Base-by-base conservation (phyloP, 1,140 invertebrate species). In the Augochlora pura region DNA sequence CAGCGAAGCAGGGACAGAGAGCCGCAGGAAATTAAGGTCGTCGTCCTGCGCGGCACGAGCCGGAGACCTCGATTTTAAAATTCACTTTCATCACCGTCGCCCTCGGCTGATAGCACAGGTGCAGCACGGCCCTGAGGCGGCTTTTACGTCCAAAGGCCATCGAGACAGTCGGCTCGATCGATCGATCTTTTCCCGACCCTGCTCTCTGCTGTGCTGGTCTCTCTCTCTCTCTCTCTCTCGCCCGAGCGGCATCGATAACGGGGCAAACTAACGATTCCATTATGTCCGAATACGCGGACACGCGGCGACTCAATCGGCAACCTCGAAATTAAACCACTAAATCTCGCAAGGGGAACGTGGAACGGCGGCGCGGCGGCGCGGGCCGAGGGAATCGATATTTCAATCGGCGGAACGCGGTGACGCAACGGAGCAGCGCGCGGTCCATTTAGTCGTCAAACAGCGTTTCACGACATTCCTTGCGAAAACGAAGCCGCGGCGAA, bases 21-120 rank as follows among this genome's bases (percentile, higher is more conserved):
- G 63, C 74, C 42, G 72, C 39, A n/a, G 68, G 25, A 68, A 85
- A 85, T 85, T 85, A 78, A 85, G 79, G 83, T 63, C 83, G 64
- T 65, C 78, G 82, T 81, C 69, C 83, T 84, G 39, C 69, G 60
- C 52, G 78, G 32, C 60, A 69, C 78, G 78, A 73, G 78, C 42
- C 72, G 39, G 52, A 77, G 72, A 81, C 78, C 73, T 18, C 77
- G 78, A 84, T 85, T 85, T 84, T 77, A 74, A 81, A 84, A 85
- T 85, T 85, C 83, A 77, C 78, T 84, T 85, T 85, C 83, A 60
- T 84, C 77, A 70, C 46, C 18, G 39, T 38, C 54, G 62, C 71
- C 66, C 82, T 62, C 65, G 64, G 39, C n/a, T 49, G 69, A 52
- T 74, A 57, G n/a, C 63, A 21, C 77, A 79, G 77, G 69, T 73